phyloP scores from a whole-genome alignment of 2,888 invertebrate genomes.

The Pammene aurita region DNA sequence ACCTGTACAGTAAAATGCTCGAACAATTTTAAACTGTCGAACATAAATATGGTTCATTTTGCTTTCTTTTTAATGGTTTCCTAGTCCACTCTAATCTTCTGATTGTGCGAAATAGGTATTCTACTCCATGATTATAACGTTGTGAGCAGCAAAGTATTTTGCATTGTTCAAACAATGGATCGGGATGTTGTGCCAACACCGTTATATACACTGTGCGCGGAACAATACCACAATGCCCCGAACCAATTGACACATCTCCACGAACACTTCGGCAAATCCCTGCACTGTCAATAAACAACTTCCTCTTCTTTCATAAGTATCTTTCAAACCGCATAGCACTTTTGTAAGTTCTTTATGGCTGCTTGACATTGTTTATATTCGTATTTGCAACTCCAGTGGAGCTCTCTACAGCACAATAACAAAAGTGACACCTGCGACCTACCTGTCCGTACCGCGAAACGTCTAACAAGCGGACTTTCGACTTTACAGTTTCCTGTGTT shows the following conservation, averaged over 20 bases:
- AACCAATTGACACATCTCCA: slow-evolving; percentile 65
- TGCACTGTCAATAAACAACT: slow-evolving; percentile 63
- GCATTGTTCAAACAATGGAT: slow-evolving; percentile 46
- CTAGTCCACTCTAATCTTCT: not conserved
- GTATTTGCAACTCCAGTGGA: slow-evolving; percentile 60
- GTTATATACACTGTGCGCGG: slow-evolving; percentile 42
- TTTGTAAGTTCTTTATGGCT: slow-evolving; percentile 53
- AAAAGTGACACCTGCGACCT: slow-evolving; percentile 77
- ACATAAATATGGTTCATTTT: too few relatives aligned
- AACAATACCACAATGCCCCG: slow-evolving; percentile 43
- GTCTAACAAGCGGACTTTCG: slow-evolving; percentile 74
- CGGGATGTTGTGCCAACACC: slow-evolving; percentile 65
- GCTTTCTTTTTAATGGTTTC: not conserved
- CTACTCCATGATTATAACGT: slow-evolving; percentile 1
- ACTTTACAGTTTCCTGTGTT: slow-evolving; percentile 81
- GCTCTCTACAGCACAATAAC: slow-evolving; percentile 49
- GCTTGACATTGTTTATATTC: slow-evolving; percentile 65
- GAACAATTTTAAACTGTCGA: too few relatives aligned
- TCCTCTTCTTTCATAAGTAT: slow-evolving; percentile 70
- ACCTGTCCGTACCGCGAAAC: slow-evolving; percentile 75
- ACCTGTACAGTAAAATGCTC: too few relatives aligned
- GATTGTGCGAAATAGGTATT: slow-evolving; percentile 12
- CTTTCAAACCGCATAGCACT: slow-evolving; percentile 58
- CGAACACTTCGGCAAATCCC: slow-evolving; percentile 62
- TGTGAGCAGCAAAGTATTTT: slow-evolving; percentile 9